Conservation (phyloP, 1,140 invertebrate genomes). For the Orchestia grillus region DNA sequence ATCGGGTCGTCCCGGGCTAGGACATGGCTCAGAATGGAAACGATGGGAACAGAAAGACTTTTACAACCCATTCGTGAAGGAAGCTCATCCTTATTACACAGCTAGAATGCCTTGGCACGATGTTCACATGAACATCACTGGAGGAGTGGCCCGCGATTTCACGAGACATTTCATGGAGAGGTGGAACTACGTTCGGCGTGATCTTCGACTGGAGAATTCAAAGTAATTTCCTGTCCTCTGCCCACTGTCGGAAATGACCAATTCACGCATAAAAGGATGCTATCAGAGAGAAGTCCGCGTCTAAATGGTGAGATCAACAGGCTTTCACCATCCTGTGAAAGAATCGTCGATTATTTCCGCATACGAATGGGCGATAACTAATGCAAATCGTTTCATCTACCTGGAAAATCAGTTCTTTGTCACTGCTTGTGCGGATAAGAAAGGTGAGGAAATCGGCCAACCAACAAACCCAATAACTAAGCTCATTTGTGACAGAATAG, state of each 20-base stretch:
- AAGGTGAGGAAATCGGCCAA: neutral
- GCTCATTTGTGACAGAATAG: slow-evolving; percentile 33
- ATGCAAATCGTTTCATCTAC: slow-evolving; percentile 51
- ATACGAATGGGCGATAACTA: slow-evolving; percentile 58
- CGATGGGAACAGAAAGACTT: slow-evolving; percentile 52
- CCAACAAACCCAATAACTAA: slow-evolving; percentile 25
- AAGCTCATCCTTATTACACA: slow-evolving; percentile 54
- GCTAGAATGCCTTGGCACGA: slow-evolving; percentile 59
- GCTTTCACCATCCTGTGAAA: slow-evolving; percentile 57
- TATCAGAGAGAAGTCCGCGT: slow-evolving; percentile 42
- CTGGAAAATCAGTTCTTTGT: slow-evolving; percentile 59
- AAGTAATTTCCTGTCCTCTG: slow-evolving; percentile 45
- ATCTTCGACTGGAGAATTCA: slow-evolving; percentile 43
- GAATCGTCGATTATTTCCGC: slow-evolving; percentile 55
- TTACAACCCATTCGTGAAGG: slow-evolving; percentile 53
- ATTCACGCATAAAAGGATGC: slow-evolving; percentile 17
- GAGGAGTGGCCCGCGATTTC: slow-evolving; percentile 48
- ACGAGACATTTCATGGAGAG: slow-evolving; percentile 58
- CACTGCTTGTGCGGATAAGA: slow-evolving; percentile 13
- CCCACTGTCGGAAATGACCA: slow-evolving; percentile 28
- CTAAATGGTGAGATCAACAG: slow-evolving; percentile 58
- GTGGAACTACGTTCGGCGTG: slow-evolving; percentile 57
- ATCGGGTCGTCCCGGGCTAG: slow-evolving; percentile 51
- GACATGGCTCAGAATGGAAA: slow-evolving; percentile 56
- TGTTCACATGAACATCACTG: slow-evolving; percentile 57